Evolutionary conservation across 1,140 invertebrate species (phyloP).

Genomic region (Nylanderia fulva): DNA sequence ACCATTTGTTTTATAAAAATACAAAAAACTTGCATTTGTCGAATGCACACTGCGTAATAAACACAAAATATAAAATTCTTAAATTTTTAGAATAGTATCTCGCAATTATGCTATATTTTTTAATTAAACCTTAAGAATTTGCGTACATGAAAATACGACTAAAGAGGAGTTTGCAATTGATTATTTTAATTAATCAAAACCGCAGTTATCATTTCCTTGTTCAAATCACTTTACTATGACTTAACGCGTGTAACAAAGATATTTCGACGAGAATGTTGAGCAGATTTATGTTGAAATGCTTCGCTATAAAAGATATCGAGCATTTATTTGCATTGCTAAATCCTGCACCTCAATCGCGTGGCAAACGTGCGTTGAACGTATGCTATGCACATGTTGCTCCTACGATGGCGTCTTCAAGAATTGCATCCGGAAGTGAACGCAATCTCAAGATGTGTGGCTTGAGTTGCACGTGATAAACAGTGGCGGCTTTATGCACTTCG

Average conservation of each 20-base stretch:
- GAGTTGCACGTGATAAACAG: slow-evolving; percentile 27
- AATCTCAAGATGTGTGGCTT: slow-evolving; percentile 13
- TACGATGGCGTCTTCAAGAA: slow-evolving; percentile 19
- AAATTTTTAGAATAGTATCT: neutral
- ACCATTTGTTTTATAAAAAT: neutral
- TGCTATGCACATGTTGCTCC: slow-evolving; percentile 44
- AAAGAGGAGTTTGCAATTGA: slow-evolving; percentile 36
- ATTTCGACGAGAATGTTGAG: neutral
- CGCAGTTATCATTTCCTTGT: slow-evolving; percentile 34
- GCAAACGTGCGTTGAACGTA: slow-evolving; percentile 13
- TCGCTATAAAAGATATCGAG: neutral
- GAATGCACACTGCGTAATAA: neutral
- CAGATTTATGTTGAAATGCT: neutral
- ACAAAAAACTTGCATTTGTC: neutral
- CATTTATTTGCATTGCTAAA: slow-evolving; percentile 53
- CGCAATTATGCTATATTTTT: slow-evolving; percentile 6
- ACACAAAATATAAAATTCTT: neutral
- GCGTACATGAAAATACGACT: slow-evolving; percentile 30
- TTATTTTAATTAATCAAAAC: slow-evolving; percentile 61
- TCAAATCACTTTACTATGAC: slow-evolving; percentile 33
- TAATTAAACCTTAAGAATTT: slow-evolving; percentile 55
- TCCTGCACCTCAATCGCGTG: neutral
- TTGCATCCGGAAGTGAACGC: slow-evolving; percentile 39
- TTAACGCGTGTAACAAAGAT: slow-evolving; percentile 9
- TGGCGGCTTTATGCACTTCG: neutral